Percentiles rank a stretch among this genome's conserved stretches.
These are phyloP conservation scores for Eupelmus urozonus DNA, from an alignment of 2,888 invertebrate species.

Conservation along the genomic window DNA sequence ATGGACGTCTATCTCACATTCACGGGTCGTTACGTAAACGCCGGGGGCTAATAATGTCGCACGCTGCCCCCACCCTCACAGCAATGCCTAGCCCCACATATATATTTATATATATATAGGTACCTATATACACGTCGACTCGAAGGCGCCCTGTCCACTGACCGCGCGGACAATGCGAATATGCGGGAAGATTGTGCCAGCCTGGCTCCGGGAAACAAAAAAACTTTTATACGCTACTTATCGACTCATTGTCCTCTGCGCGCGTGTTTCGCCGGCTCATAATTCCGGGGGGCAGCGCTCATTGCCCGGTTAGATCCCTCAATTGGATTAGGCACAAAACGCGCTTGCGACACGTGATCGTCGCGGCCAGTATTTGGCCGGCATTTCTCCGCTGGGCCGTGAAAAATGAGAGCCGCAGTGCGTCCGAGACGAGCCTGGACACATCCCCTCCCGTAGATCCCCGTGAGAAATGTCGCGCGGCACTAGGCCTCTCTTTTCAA, in stretches of 20 bases:
- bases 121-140: background rate
- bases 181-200: slow-evolving; percentile 74
- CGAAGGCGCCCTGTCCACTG: too few species aligned
- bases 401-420: slow-evolving; percentile 41
- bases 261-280: background rate
- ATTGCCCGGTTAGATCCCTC: slow-evolving; percentile 25
- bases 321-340: slow-evolving; percentile 59
- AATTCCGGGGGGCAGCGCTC: background rate
- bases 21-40: slow-evolving; percentile 73
- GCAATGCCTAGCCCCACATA: background rate
- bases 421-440: background rate
- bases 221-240: background rate
- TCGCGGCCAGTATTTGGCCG: background rate
- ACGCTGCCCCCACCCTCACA: slow-evolving; percentile 12
- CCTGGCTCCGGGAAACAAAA: slow-evolving; percentile 69
- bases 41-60: slow-evolving; percentile 68
- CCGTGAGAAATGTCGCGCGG: slow-evolving; percentile 48
- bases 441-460: background rate
- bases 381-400: slow-evolving; percentile 27
- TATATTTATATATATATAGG: too few species aligned
- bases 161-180: slow-evolving; percentile 40
- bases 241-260: background rate
- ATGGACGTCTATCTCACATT: slow-evolving; percentile 71
- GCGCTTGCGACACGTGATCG: background rate
- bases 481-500: background rate